A percentile compares a stretch with the other conserved stretches of the same genome.
phyloP scores from a whole-genome alignment of 2,113 vertebrate species.

The Tragelaphus scriptus region DNA sequence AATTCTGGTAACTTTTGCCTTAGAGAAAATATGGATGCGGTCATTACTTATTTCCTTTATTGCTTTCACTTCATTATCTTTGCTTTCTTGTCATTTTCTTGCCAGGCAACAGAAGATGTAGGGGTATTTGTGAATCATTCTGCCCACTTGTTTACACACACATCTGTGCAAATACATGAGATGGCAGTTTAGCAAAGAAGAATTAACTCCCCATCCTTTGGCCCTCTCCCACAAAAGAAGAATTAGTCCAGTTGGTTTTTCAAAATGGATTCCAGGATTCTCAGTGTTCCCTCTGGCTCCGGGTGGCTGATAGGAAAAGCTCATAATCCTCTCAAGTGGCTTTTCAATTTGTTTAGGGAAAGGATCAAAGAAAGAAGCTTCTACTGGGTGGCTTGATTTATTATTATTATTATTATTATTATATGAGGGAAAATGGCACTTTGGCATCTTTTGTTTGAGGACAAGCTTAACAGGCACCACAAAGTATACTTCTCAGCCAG shows the following conservation, averaged over 20 bases:
- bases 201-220: not conserved
- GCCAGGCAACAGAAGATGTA: not conserved
- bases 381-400: slow-evolving; percentile 26
- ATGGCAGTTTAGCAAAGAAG: not conserved
- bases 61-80: not conserved
- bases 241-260: slow-evolving; percentile 61
- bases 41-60: not conserved
- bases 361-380: slow-evolving; percentile 53
- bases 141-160: not conserved
- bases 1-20: not conserved
- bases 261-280: slow-evolving; percentile 53
- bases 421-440: slow-evolving; percentile 20
- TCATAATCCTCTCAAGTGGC: slow-evolving; percentile 42
- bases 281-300: slow-evolving; percentile 33
- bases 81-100: not conserved
- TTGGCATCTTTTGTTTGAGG: slow-evolving; percentile 33
- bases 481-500: not conserved
- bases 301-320: slow-evolving; percentile 39
- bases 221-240: slow-evolving; percentile 43
- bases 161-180: slow-evolving; percentile 9
- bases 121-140: not conserved
- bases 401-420: not conserved
- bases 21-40: not conserved
- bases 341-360: slow-evolving; percentile 59
- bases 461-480: not conserved